Evolutionary conservation across 2,888 invertebrate genomes (phyloP), one percentile per base, ranked within the genome.

Genomic region (Sthenelais limicola): DNA sequence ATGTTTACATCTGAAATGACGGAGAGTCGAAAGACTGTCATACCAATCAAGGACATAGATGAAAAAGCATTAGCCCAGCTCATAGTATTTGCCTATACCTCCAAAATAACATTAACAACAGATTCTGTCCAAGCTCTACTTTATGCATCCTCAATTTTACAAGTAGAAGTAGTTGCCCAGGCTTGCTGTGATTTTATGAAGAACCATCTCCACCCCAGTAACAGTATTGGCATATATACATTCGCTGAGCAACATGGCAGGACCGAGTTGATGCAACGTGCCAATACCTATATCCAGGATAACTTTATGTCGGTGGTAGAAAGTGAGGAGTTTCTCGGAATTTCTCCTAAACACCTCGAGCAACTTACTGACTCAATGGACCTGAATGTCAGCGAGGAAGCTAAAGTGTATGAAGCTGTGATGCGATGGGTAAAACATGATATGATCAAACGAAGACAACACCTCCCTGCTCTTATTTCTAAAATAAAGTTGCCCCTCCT

Each of bases 141-240:
- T 21, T 88, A 88, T 78, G 89, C 89, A 1, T 86, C 89, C 1
- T 87, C 88, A 26, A 87, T 89, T 67, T 81, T 89, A 5, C 88
- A 88, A 28, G 85, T 89, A 54, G 89, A 89, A 73, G 79, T 82
- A 28, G 88, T 90, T 4, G 87, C 87, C 18, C 79, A 82, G 35
- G 89, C 85, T 0, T 89, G 89, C 74, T 87, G 89, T 76, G 83
- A 86, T 47, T 89, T 89, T 80, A 87, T 90, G 85, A 86, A 86
- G 66, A 81, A 83, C 7, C 88, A 88, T 73, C 83, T 90, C 52
- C 80, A 86, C 77, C 85, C 86, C 3, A 82, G 82, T 21, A 90
- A 89, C 78, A 89, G 89, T 79, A 82, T 89, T 56, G 85, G 85
- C 47, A 84, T 89, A 7, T 84, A 87, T 52, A 84, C 85, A 38